phyloP scores from a whole-genome alignment of 2,888 invertebrate species.

The Drosophila infuscata region DNA sequence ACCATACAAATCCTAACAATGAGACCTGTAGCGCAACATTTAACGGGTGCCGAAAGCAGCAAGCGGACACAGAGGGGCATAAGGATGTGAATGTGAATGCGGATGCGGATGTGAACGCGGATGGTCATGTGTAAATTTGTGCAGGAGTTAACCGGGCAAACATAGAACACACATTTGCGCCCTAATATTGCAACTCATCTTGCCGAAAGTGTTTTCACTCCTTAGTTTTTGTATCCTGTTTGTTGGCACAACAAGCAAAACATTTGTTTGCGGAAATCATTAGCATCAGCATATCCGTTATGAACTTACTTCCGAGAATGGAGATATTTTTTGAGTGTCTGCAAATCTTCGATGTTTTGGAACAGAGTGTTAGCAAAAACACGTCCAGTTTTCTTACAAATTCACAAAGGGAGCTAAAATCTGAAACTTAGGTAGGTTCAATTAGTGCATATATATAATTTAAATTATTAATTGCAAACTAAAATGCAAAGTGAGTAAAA shows the following conservation, averaged over 20 bases:
- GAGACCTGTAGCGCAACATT: slow-evolving; percentile 8
- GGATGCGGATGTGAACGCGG: neutral
- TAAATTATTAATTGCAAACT: neutral
- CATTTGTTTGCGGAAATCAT: slow-evolving; percentile 79
- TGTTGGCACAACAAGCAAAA: slow-evolving; percentile 69
- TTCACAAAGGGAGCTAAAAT: neutral
- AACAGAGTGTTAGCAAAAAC: neutral
- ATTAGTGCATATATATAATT: neutral
- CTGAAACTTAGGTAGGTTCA: neutral
- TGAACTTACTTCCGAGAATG: slow-evolving; percentile 50
- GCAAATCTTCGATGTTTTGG: neutral
- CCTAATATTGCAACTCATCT: slow-evolving; percentile 20
- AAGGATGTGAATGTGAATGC: neutral
- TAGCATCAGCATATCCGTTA: slow-evolving; percentile 74
- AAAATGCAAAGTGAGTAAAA: neutral
- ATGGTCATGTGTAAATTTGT: slow-evolving; percentile 34
- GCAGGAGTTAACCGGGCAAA: slow-evolving; percentile 7
- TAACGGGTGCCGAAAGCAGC: neutral
- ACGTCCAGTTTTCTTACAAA: neutral
- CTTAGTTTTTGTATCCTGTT: slow-evolving; percentile 11
- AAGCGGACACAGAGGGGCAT: neutral
- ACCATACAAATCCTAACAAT: slow-evolving; percentile 28
- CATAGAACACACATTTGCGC: slow-evolving; percentile 23
- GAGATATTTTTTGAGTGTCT: neutral
- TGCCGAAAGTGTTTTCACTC: slow-evolving; percentile 17